Evolutionary conservation across 2,113 vertebrate species (phyloP), one percentile per base, ranked within the genome.

Genomic region (Scortum barcoo): DNA sequence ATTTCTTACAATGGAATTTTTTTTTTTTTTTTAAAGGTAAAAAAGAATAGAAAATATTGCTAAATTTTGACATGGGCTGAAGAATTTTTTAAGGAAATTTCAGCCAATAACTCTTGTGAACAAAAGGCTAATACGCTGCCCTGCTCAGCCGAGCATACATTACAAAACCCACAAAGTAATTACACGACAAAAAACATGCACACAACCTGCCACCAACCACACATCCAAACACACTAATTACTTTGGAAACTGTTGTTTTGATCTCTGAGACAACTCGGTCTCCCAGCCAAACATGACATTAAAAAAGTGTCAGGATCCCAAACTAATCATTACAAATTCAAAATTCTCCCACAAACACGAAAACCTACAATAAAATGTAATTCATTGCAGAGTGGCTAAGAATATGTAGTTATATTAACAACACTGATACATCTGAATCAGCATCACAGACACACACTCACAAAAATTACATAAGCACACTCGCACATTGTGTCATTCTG

Each of bases 211-310:
- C 26, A 56, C 26, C 7, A 80, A 57, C 14, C 53, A 71, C 44
- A 84, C 50, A 79, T 20, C 30, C 63, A 57, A 71, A 51, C 54
- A 82, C 62, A 74, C 58, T 42, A 28, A 74, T 56, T 62, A 67
- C 48, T 66, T n/a, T 66, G 20, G 48, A 78, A 67, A 72, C 26
- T 2, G 16, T 46, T 30, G 40, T 42, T 16, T 53, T 62, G 33
- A 36, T 61, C 56, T 44, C 20, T 51, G 54, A 77, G 48, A 74
- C 51, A 53, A 54, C n/a, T 74, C 36, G n/a, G 38, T 46, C 28
- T 46, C 7, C 10, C 14, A 46, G n/a, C n/a, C 1, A 42, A 11
- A 69, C 20, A 38, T 19, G 1, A 65, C 19, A 77, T 53, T 16
- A 16, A 46, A 16, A 46, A 48, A 80, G 16, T 6, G 22, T 9